A percentile compares a stretch with the other conserved stretches of the same genome.
phyloP scores from a whole-genome alignment of 2,888 invertebrate genomes.

The Drosophila nigricruria region DNA sequence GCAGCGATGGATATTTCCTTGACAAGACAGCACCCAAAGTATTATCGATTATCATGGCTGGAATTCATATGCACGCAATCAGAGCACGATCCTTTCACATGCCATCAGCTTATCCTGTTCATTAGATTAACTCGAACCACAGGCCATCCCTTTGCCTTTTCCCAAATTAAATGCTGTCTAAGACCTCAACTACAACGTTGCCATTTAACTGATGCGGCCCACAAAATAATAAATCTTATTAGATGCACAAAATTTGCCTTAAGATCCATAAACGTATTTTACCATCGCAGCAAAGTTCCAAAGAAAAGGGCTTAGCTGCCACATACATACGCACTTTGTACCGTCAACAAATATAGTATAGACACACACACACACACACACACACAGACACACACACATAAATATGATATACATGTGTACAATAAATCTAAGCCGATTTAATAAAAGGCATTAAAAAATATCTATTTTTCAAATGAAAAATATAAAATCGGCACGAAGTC shows the following conservation, averaged over 20 bases:
- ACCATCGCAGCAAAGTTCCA: conserved; percentile 49
- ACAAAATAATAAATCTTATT: conserved; percentile 65
- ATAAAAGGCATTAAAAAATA: conserved; percentile 80
- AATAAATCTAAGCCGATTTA: conserved; percentile 81
- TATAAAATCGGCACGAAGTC: conserved; percentile 73
- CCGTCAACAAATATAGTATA: no score
- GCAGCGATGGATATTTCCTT: neutral
- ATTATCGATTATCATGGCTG: conserved; percentile 5
- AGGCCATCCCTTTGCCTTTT: neutral
- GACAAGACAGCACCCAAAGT: neutral
- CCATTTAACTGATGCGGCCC: conserved; percentile 39
- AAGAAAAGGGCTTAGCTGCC: conserved; percentile 58
- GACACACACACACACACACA: conserved; percentile 7
- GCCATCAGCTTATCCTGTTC: conserved; percentile 48
- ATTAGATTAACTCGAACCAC: conserved; percentile 50
- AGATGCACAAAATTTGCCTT: conserved; percentile 60
- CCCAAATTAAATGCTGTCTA: conserved; percentile 44
- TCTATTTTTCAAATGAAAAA: conserved; percentile 76
- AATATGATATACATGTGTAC: conserved; percentile 55
- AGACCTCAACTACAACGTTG: conserved; percentile 26
- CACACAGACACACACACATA: conserved; percentile 12
- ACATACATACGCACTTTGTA: conserved; percentile 33
- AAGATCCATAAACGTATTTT: conserved; percentile 71
- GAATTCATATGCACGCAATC: conserved; percentile 26
- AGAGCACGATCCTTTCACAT: conserved; percentile 25